Conservation (phyloP, 37 sponge, comb jelly and placozoan species). For the Haliclona indistincta region DNA sequence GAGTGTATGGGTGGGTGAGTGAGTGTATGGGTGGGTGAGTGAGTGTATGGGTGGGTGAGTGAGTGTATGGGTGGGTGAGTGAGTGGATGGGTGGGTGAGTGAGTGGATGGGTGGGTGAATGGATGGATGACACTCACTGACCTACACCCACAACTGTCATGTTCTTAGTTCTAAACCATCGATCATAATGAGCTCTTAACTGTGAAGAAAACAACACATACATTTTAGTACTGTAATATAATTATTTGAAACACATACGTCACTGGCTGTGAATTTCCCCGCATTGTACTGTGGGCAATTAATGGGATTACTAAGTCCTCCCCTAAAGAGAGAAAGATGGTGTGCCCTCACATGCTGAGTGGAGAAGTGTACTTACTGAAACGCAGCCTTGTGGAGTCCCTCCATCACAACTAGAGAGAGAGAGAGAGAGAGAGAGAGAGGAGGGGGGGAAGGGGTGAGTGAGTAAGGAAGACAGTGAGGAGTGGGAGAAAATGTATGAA, state of each 20-base stretch:
- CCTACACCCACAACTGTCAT: conserved; percentile 74
- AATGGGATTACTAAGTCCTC: conserved; percentile 61
- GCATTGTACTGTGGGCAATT: conserved; percentile 57
- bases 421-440: background rate
- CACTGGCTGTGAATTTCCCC: conserved; percentile 16
- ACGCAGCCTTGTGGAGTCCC: conserved; percentile 4
- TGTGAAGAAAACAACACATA: background rate
- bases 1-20: too few relatives aligned
- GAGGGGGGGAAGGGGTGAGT: background rate
- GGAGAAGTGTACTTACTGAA: background rate
- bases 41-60: too few relatives aligned
- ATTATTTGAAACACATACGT: conserved; percentile 31
- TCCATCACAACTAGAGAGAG: conserved; percentile 10
- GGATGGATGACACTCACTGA: conserved; percentile 36
- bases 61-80: too few relatives aligned
- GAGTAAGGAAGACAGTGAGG: conserved; percentile 1
- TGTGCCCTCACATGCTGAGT: background rate
- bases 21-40: too few relatives aligned
- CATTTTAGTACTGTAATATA: background rate
- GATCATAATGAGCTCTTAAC: conserved; percentile 54
- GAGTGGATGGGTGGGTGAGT: too few relatives aligned
- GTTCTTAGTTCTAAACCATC: conserved; percentile 36
- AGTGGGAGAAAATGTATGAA: background rate
- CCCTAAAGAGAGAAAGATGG: conserved; percentile 17
- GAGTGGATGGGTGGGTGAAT: too few relatives aligned